Conservation (phyloP, 64 coral and sea anemone species). For the Acropora yongei region DNA sequence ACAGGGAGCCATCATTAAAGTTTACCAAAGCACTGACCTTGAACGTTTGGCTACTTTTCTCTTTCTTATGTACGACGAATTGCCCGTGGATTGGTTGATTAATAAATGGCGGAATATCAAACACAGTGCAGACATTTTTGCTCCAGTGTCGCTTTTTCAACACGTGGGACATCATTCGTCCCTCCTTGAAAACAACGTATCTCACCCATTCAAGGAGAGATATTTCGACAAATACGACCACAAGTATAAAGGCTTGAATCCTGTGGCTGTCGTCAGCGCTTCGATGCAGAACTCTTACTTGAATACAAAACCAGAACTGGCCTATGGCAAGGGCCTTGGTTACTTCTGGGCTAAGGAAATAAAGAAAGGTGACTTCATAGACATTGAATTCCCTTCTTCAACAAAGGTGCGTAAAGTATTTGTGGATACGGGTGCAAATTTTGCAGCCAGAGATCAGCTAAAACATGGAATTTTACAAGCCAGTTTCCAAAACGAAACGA, state of each 20-base stretch:
- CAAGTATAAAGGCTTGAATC: slow-evolving; percentile 15
- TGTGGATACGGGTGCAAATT: slow-evolving; percentile 9
- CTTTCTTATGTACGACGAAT: slow-evolving; percentile 39
- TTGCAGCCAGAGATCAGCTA: slow-evolving; percentile 24
- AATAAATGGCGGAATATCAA: slow-evolving; percentile 30
- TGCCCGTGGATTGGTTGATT: slow-evolving; percentile 47
- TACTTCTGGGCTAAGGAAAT: slow-evolving; percentile 18
- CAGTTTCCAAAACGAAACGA: background rate
- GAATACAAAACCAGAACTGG: background rate
- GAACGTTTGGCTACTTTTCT: slow-evolving; percentile 37
- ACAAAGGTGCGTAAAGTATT: background rate
- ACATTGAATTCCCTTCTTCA: background rate
- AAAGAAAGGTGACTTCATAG: slow-evolving; percentile 18
- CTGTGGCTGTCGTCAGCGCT: background rate
- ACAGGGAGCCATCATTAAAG: slow-evolving; percentile 42
- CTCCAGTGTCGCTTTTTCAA: slow-evolving; percentile 35
- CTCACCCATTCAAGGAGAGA: background rate
- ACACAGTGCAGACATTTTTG: slow-evolving; percentile 5
- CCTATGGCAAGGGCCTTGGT: background rate
- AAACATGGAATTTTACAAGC: background rate
- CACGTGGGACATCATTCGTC: slow-evolving; percentile 53
- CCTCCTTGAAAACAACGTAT: slow-evolving; percentile 18
- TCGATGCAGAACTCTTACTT: background rate
- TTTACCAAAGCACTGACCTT: slow-evolving; percentile 35
- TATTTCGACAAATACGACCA: background rate